Evolutionary conservation across 2,888 invertebrate species (phyloP).

Genomic region (Encarsia formosa): DNA sequence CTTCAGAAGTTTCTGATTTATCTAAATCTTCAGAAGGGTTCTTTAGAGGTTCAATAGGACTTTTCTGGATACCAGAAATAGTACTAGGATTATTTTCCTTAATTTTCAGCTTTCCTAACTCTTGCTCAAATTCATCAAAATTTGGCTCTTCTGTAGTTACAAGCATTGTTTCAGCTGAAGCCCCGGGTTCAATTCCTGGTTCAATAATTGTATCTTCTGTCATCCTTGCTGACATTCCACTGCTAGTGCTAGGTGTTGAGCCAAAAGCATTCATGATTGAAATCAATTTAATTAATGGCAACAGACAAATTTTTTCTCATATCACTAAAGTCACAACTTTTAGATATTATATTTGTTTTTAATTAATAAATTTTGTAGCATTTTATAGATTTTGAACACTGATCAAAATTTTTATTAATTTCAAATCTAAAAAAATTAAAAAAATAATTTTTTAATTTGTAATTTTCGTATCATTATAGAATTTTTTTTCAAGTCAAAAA

Average conservation of each 20-base stretch:
- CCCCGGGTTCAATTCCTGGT: slow-evolving; percentile 56
- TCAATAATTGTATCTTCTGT: slow-evolving; percentile 20
- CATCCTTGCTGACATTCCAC: background rate
- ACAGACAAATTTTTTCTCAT: too few relatives aligned
- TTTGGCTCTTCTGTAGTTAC: slow-evolving; percentile 69
- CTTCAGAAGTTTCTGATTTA: slow-evolving; percentile 7
- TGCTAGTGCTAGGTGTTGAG: background rate
- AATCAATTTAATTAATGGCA: too few relatives aligned
- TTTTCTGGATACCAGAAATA: slow-evolving; percentile 6
- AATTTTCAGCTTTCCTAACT: slow-evolving; percentile 51
- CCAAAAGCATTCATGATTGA: too few relatives aligned
- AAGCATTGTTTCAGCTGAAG: slow-evolving; percentile 63
- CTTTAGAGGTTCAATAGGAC: slow-evolving; percentile 47
- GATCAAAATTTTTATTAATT: too few relatives aligned
- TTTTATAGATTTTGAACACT: too few relatives aligned
- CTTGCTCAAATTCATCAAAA: slow-evolving; percentile 54
- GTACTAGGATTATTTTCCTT: slow-evolving; percentile 52
- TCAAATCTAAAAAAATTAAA: too few relatives aligned
- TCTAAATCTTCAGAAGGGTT: slow-evolving; percentile 31
- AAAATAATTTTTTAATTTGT: too few relatives aligned
- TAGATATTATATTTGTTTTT: too few relatives aligned
- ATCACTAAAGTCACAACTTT: too few relatives aligned
- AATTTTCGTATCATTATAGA: too few relatives aligned
- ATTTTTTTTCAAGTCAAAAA: too few relatives aligned
- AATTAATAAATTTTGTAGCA: too few relatives aligned